Base-by-base conservation (phyloP, 2,888 invertebrate genomes). In the Adineta ricciae region DNA sequence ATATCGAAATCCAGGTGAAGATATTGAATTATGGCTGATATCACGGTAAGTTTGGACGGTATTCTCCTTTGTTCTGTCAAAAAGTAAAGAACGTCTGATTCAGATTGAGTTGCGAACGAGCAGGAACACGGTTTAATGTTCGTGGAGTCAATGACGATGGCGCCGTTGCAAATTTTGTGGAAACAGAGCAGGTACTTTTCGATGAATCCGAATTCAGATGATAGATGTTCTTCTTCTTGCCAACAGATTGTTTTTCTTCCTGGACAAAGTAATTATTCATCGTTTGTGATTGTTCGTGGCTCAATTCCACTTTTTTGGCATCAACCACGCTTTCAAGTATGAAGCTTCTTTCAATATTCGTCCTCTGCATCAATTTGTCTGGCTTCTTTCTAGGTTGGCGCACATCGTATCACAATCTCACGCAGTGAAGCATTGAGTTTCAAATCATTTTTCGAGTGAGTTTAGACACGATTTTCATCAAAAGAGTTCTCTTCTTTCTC, bases 251-350 rank as follows among this genome's bases (percentile, higher is more conserved):
- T 50, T 50, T 32, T 83, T 83, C 72, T 52, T 73, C 78, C 38
- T 52, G 56, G 21, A 83, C 83, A 32, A 36, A 84, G 11, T 50
- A 46, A 36, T 78, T 84, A 72, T 64, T 84, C 95, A 14, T 96
- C 96, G 11, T 95, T 94, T 89, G 92, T 99, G 19, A 92, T 92
- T 91, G 96, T 96, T 0, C 93, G 98, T 88, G 99, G 99, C 0
- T 97, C 97, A 0, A 96, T 99, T 0, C 98, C 99, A 0, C 91
- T 99, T 36, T 99, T 99, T 91, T 99, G 98, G 97, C 98, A 99
- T 90, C 99, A 99, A 90, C 97, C 98, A 0, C 98, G 98, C 19
- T 94, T 98, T 21, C 96, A 97, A 92, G 93, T 93, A 89, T 87
- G 84, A 3, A 2, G 41, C 32, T 27, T 27, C 4, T 56, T n/a